These are phyloP conservation scores for Theristicus caerulescens DNA, from an alignment of 2,113 vertebrate species.

Conservation along the genomic window DNA sequence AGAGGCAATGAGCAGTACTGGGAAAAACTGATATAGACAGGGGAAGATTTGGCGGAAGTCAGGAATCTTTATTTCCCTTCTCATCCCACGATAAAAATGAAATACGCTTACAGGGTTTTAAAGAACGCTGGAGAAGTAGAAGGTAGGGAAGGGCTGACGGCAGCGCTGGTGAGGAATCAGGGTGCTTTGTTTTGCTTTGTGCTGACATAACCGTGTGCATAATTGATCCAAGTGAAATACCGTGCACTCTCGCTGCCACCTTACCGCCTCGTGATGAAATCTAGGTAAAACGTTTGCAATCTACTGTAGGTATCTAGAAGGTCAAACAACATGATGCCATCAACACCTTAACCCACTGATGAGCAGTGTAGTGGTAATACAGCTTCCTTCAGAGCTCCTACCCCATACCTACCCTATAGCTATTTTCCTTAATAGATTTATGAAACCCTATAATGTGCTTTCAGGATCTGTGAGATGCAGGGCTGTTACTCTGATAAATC, in stretches of 20 bases:
- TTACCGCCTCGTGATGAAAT: constrained; percentile 3
- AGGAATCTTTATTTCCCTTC: background rate
- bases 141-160: background rate
- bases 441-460: background rate
- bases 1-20: background rate
- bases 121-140: background rate
- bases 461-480: background rate
- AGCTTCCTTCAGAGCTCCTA: background rate
- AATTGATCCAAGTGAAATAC: background rate
- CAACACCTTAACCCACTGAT: background rate
- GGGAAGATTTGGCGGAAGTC: background rate
- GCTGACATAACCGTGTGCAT: background rate
- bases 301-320: background rate
- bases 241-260: background rate
- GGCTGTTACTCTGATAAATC: background rate
- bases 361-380: background rate
- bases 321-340: background rate
- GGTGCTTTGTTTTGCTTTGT: background rate
- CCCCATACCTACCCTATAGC: background rate
- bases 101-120: background rate
- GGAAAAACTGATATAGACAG: background rate
- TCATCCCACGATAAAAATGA: background rate
- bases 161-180: background rate
- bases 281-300: background rate
- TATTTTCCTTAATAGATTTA: background rate